Conservation (phyloP, 2,113 vertebrate species). For the Cavia porcellus region DNA sequence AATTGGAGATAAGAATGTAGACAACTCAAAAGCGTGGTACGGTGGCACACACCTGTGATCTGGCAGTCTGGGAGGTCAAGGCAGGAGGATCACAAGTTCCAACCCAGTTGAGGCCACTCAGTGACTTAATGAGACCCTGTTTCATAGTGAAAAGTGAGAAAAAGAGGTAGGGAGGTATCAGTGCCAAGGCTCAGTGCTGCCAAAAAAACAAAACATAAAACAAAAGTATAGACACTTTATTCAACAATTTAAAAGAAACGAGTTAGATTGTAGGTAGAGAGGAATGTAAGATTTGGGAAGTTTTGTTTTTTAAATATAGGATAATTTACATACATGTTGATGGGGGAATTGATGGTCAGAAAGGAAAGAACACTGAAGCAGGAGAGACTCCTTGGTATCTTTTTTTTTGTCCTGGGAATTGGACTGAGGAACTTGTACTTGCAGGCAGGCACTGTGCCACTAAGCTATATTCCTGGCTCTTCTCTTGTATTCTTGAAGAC, state of each 20-base stretch:
- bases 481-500: not conserved
- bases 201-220: not conserved
- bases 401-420: too few species aligned
- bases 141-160: not conserved
- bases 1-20: not conserved
- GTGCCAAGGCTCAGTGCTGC: not conserved
- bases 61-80: not conserved
- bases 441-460: too few species aligned
- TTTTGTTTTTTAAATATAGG: constrained; percentile 4
- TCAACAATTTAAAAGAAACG: constrained; percentile 31
- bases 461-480: too few species aligned
- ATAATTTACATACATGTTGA: not conserved
- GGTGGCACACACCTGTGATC: not conserved
- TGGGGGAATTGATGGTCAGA: not conserved
- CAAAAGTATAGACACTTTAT: not conserved
- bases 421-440: too few species aligned
- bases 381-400: not conserved
- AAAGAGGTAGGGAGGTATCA: not conserved
- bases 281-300: not conserved
- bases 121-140: not conserved
- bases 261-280: not conserved
- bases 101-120: not conserved
- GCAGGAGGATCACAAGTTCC: not conserved
- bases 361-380: not conserved
- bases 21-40: not conserved